Base-by-base conservation (phyloP, 2,797 vertebrate species). In the Alosa sapidissima region DNA sequence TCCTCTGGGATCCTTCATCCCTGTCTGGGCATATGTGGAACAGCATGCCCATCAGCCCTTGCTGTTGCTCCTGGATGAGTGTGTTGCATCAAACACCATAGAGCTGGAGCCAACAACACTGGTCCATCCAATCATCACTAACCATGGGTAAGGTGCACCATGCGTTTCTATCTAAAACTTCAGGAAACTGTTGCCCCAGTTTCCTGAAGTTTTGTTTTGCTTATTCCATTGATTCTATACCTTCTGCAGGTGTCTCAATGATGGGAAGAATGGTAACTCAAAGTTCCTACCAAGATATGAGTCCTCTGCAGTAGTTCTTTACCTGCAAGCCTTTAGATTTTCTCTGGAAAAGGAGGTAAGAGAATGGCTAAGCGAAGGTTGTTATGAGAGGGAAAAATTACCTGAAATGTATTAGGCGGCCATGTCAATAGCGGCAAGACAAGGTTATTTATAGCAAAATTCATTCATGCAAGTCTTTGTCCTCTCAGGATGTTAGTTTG, bases 41-140 rank as follows among this genome's bases (percentile, higher is more conserved):
- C 94, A 96, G 84, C 91, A 91, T n/a, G 88, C 89, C 58, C 94
- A 95, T 85, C 91, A 94, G 72, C 94, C 95, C 0, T 81, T 96
- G 81, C 88, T 93, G 58, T 87, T 97, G 81, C 92, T 94, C 0
- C 48, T 97, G 87, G 96, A 97, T 2, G 93, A 96, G 85, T 97
- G 97, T 88, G 94, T 96, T 0, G 93, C 93, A 0, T 91, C 92
- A 0, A 85, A 89, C 0, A 89, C 78, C 0, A 83, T 88, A 0
- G 87, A 89, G 24, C 86, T 91, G 3, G 90, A 85, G 14, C 84
- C 6, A 0, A 83, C 85, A 10, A 92, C 85, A 54, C 92, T 89
- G 49, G 81, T 91, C 41, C 93, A 96, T 88, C 90, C 93, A 1
- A 87, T 97, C 75, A 93, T 96, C 54, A 82, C 87, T 83, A 97